phyloP scores from a whole-genome alignment of 2,797 vertebrate genomes.

The Neomorphus geoffroyi region DNA sequence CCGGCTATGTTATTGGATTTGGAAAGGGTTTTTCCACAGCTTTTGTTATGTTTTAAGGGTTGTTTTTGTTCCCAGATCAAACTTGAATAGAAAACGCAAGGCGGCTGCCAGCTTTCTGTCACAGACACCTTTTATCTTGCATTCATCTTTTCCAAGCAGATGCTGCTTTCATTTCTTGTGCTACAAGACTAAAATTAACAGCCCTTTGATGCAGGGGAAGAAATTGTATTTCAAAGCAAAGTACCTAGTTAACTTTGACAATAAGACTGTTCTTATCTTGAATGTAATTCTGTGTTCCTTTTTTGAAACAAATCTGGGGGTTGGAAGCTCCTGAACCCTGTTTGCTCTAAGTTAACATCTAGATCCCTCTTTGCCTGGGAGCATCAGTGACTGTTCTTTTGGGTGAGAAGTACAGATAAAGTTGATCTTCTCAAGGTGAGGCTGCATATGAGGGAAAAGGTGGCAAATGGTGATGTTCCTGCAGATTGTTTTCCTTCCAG shows the following conservation, averaged over 20 bases:
- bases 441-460: accelerated
- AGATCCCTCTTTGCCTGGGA: neutral
- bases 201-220: slow-evolving; percentile 22
- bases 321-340: neutral
- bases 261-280: slow-evolving; percentile 18
- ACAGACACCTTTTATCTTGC: slow-evolving; percentile 53
- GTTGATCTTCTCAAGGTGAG: neutral
- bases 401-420: neutral
- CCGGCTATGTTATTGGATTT: slow-evolving; percentile 1
- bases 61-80: slow-evolving; percentile 36
- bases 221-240: slow-evolving; percentile 54
- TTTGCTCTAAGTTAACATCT: neutral
- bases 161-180: slow-evolving; percentile 39
- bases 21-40: slow-evolving; percentile 59
- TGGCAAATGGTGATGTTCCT: accelerated
- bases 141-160: slow-evolving; percentile 53
- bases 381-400: neutral
- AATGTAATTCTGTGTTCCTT: neutral
- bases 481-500: neutral
- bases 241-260: slow-evolving; percentile 3
- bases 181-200: slow-evolving; percentile 34
- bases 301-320: neutral
- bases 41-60: slow-evolving; percentile 45
- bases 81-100: slow-evolving; percentile 30
- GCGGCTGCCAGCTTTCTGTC: slow-evolving; percentile 54